These are phyloP conservation scores for Meriones psammophilus DNA, from an alignment of 2,797 vertebrate species.

Conservation along the genomic window DNA sequence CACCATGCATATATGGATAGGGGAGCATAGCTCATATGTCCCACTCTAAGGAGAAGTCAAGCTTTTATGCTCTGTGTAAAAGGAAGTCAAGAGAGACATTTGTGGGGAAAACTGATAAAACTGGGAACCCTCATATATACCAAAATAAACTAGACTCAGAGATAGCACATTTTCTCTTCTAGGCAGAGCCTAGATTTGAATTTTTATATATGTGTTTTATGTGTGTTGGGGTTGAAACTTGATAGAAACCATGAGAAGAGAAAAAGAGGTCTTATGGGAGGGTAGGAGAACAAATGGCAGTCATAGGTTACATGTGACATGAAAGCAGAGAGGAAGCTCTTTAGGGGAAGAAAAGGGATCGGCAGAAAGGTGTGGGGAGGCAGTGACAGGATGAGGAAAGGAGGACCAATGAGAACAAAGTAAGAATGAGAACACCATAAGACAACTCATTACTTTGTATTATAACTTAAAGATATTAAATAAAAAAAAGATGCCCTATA, in stretches of 20 bases:
- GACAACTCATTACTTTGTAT: not conserved
- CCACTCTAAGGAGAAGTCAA: not conserved
- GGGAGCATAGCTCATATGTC: not conserved
- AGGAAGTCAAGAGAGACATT: not conserved
- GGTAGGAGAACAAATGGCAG: not conserved
- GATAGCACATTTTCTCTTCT: not conserved
- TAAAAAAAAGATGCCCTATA: not conserved
- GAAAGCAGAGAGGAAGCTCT: not conserved
- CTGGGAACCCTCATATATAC: not conserved
- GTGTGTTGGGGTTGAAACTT: not conserved
- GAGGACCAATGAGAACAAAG: not conserved
- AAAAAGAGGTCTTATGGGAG: not conserved
- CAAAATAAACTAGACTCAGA: not conserved
- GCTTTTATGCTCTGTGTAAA: slow-evolving; percentile 5
- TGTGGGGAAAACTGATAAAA: not conserved
- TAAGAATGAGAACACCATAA: not conserved
- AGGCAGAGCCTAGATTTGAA: not conserved
- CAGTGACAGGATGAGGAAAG: accelerated
- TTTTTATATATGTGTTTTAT: not conserved
- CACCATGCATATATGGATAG: not conserved
- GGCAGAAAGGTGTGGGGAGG: no score
- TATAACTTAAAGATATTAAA: not conserved
- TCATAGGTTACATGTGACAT: not conserved
- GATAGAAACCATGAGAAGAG: not conserved
- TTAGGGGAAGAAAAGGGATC: no score